Conservation (phyloP, 2,888 invertebrate species). For the Melipona bicolor region DNA sequence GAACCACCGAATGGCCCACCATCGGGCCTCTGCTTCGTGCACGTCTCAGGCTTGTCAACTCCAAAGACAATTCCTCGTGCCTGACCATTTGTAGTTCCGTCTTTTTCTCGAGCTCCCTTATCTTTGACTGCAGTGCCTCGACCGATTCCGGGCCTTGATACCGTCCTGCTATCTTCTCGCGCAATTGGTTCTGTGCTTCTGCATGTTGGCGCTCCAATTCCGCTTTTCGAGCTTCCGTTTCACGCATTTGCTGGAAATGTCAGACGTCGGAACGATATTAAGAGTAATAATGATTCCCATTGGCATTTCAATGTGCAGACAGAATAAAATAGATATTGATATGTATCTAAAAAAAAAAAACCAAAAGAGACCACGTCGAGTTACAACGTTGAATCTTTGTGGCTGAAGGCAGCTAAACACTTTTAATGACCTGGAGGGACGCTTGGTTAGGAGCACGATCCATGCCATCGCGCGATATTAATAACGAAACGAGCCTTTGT, state of each 20-base stretch:
- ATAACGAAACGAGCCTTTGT: conserved; percentile 71
- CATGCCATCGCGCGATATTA: conserved; percentile 73
- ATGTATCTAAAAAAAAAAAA: too few species aligned
- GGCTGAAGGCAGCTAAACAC: conserved; percentile 8
- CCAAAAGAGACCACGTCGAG: conserved; percentile 1
- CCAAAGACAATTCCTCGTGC: conserved; percentile 96
- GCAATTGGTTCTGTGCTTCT: conserved; percentile 90
- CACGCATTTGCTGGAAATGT: conserved; percentile 88
- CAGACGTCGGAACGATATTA: not conserved
- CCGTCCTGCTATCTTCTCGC: conserved; percentile 85
- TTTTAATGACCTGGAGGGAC: conserved; percentile 65
- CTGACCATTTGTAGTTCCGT: conserved; percentile 88
- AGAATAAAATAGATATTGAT: too few species aligned
- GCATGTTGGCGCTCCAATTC: conserved; percentile 92
- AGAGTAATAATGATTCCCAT: not conserved
- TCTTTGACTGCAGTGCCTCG: conserved; percentile 91
- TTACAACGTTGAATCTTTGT: conserved; percentile 11
- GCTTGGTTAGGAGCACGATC: conserved; percentile 51
- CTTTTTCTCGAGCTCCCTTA: conserved; percentile 96
- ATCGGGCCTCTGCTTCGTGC: conserved; percentile 84
- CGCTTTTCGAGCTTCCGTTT: conserved; percentile 91
- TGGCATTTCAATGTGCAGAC: too few species aligned
- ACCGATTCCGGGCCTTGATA: conserved; percentile 87
- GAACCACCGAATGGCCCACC: conserved; percentile 80
- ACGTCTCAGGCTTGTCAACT: conserved; percentile 90